phyloP scores from a whole-genome alignment of 2,113 vertebrate genomes.

The Empidonax alnorum region DNA sequence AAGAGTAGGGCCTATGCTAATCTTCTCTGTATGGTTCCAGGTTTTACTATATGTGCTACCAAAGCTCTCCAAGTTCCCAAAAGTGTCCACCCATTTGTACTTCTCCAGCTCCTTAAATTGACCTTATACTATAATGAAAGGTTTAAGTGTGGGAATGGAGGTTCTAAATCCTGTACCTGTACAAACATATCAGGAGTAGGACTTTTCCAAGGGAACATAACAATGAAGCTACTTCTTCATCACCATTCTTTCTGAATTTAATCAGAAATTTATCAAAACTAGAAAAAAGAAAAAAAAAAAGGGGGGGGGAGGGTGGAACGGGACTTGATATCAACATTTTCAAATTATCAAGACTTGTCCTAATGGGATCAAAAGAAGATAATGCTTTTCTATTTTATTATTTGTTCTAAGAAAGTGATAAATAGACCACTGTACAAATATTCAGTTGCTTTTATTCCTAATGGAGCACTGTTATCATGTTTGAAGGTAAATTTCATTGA shows the following conservation, averaged over 20 bases:
- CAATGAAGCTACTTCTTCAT: not conserved
- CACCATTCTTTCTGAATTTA: not conserved
- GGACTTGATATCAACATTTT: not conserved
- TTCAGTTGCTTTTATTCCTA: not conserved
- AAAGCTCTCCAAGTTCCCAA: not conserved
- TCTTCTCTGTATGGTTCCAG: constrained; percentile 16
- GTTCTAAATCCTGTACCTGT: not conserved
- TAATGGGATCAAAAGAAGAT: not conserved
- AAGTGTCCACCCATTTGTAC: not conserved
- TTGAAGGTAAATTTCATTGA: not conserved
- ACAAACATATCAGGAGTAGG: not conserved
- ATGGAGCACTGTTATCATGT: not conserved
- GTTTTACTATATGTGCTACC: not conserved
- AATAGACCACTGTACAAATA: not conserved
- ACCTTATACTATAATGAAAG: rapidly evolving
- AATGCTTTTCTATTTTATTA: not conserved
- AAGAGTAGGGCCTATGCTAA: constrained; percentile 27
- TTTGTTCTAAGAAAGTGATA: not conserved
- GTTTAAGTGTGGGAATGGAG: not conserved
- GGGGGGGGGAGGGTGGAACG: no score
- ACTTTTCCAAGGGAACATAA: not conserved
- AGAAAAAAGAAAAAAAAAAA: not conserved
- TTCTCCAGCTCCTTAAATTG: not conserved
- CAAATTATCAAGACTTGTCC: not conserved
- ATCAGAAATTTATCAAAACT: not conserved